Base-by-base conservation (phyloP, 2,888 invertebrate species). In the Exocentrus adspersus region DNA sequence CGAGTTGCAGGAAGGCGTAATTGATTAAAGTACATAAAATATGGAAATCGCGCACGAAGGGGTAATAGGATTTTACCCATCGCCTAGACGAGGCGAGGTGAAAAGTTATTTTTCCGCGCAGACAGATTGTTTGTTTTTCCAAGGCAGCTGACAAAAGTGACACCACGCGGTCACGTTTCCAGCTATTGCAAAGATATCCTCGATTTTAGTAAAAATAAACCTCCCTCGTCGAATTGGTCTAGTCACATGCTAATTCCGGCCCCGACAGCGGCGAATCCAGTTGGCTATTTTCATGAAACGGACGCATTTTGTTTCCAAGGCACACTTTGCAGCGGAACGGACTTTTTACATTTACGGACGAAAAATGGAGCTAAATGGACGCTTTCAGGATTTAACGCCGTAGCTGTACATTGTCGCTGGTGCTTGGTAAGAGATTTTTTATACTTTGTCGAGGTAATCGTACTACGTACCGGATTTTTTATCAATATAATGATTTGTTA, bases 1-100 rank as follows among this genome's bases (percentile, higher is more conserved):
- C 16, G 14, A 28, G 48, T 48, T 28, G 28, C 48, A 9, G 17
- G 48, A 16, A 48, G 28, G 28, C 7, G 24, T 48, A 28, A 48
- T 48, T 28, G 16, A 48, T 48, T 48, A n/a, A n/a, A n/a, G n/a
- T n/a, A 16, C 48, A 48, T 48, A 48, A 48, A 48, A 48, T 48
- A 28, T 16, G 24, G 48, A 28, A 28, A 48, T 48, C 16, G 16
- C 24, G 14, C 48, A 19, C 28, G 24, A 17, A 17, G 17, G 24
- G 14, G 28, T 48, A 48, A 28, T 28, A 24, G 28, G 16, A 28
- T 16, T 28, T 24, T 28, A 28, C 28, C 28, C n/a, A 20, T 14
- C 48, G 48, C 28, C n/a, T n/a, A n/a, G 48, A 48, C 14, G 16
- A 37, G 4, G 1, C 14, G 37, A 1, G 12, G 3, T 5, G 14